Base-by-base conservation (phyloP, 30 jellyfish, hydroid and myxozoan species). In the Hydra vulgaris region DNA sequence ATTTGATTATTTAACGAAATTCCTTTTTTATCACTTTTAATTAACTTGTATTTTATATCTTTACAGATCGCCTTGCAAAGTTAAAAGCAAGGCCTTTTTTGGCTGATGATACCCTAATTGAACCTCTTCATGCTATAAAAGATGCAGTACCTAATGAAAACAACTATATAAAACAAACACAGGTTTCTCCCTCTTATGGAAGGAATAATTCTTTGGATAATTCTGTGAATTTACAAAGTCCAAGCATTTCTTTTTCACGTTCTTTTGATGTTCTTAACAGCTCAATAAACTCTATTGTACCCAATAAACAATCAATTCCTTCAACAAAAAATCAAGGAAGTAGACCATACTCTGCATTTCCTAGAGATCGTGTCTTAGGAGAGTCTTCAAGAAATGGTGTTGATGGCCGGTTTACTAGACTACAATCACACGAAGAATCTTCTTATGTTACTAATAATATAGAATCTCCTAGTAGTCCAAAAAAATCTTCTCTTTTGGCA, bases 31-130 rank as follows among this genome's bases (percentile, higher is more conserved):
- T 52, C 17, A 21, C 66, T 16, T 66, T 69, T 25, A 3, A 25
- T 26, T 27, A 25, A 40, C 61, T 40, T 12, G 12, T 40, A 12
- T 40, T 40, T 40, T 68, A 7, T 68, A n/a, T 68, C 76, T 69
- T 76, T 67, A 20, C 79, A 84, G 99, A 88, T 85, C 84, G 89
- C 0, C 76, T 53, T 70, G 93, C 96, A 5, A 94, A 82, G 76
- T 72, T 82, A 74, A 82, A 77, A 25, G 99, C 99, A 74, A 81
- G 92, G 76, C 96, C 96, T 18, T 94, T 87, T 73, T 85, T 94
- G 15, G 54, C 95, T 1, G 89, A 83, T n/a, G 85, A 78, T 25
- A 66, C 20, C 20, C 75, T 84, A 15, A 67, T 70, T 21, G 79
- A 79, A 15, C 83, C 95, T 16, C 87, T 82, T 17, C 86, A 73